Percentiles rank a stretch among this genome's conserved stretches.
Evolutionary conservation across 2,888 invertebrate species (phyloP).

Genomic region (Phaonia tiefii): DNA sequence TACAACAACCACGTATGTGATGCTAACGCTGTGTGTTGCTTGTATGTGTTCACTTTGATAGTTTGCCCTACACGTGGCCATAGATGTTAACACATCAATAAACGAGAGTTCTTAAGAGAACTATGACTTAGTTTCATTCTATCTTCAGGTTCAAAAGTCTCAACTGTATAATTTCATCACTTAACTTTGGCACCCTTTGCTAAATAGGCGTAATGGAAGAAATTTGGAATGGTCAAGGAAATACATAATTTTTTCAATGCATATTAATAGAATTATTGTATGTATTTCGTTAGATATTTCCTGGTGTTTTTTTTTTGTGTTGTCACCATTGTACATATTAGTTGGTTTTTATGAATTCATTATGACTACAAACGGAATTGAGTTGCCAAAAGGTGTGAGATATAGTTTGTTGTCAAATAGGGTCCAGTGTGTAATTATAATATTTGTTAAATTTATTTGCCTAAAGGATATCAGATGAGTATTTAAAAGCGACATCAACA

Average conservation of each 20-base stretch:
- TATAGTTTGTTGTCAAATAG: constrained; percentile 65
- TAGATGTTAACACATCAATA: too few relatives aligned
- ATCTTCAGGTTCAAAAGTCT: too few relatives aligned
- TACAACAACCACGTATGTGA: too few relatives aligned
- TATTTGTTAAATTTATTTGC: constrained; percentile 77
- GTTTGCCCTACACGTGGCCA: too few relatives aligned
- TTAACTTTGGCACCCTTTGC: too few relatives aligned
- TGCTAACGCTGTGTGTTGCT: too few relatives aligned
- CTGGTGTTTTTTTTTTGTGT: constrained; percentile 20
- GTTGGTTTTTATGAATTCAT: constrained; percentile 17
- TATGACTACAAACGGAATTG: constrained; percentile 32
- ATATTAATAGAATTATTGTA: constrained; percentile 35
- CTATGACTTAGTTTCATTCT: too few relatives aligned
- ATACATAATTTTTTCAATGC: constrained; percentile 18
- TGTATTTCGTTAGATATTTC: background rate
- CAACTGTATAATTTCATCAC: too few relatives aligned
- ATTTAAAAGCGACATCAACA: constrained; percentile 68
- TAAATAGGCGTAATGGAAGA: too few relatives aligned
- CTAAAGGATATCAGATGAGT: constrained; percentile 72
- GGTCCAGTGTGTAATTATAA: constrained; percentile 74
- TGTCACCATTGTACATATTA: constrained; percentile 18
- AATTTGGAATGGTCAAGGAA: background rate
- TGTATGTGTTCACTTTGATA: too few relatives aligned
- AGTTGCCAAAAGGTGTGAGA: constrained; percentile 41
- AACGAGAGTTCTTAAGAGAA: too few relatives aligned